Conservation (phyloP, 2,888 invertebrate genomes). For the Ennomos fuscantarius region DNA sequence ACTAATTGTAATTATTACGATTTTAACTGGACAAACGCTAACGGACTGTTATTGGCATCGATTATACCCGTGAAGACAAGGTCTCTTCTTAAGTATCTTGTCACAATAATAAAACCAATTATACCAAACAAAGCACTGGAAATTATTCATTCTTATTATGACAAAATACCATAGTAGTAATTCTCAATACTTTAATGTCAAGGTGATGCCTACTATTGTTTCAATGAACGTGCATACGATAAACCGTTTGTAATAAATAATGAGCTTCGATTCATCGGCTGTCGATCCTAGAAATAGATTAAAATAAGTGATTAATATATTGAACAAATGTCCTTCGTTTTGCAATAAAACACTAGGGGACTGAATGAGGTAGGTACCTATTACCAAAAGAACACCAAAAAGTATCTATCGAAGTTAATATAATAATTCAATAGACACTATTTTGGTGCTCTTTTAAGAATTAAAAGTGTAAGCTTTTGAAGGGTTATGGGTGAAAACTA, state of each 20-base stretch:
- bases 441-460: no score
- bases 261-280: conserved; percentile 27
- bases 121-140: not conserved
- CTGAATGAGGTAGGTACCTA: not conserved
- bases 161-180: conserved; percentile 1
- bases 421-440: no score
- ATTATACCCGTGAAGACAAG: not conserved
- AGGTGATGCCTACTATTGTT: conserved; percentile 54
- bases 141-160: not conserved
- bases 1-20: no score
- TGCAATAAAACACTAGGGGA: conserved; percentile 5
- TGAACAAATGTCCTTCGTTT: conserved; percentile 21
- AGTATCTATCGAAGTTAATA: no score
- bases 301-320: conserved; percentile 19
- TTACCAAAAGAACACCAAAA: no score
- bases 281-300: conserved; percentile 24
- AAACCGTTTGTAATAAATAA: conserved; percentile 28
- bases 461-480: no score
- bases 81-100: not conserved
- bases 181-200: conserved; percentile 49
- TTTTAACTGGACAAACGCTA: no score
- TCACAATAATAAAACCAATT: not conserved
- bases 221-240: conserved; percentile 33
- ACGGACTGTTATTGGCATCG: not conserved
- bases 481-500: no score